Percentiles rank a stretch among this genome's conserved stretches.
These are phyloP conservation scores for Columba janthina DNA, from an alignment of 2,113 vertebrate species.

Conservation along the genomic window DNA sequence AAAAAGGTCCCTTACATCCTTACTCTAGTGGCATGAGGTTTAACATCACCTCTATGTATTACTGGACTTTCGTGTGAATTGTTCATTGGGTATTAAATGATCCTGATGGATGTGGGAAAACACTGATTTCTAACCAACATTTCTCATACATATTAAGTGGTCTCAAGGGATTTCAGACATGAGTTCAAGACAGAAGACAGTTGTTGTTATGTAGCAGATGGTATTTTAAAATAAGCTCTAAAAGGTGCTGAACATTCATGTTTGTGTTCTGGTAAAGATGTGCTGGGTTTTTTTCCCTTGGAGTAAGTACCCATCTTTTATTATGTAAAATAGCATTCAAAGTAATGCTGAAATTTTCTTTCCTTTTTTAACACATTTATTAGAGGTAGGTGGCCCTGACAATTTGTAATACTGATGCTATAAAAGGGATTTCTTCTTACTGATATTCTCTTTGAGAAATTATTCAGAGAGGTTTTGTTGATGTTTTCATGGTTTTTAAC, in stretches of 20 bases:
- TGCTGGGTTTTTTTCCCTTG: not conserved
- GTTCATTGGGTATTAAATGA: not conserved
- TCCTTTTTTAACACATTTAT: not conserved
- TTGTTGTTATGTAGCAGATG: not conserved
- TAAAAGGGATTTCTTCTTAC: not conserved
- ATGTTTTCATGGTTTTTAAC: slow-evolving; percentile 16
- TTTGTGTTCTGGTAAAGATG: not conserved
- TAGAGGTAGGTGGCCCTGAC: not conserved
- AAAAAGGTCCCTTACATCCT: not conserved
- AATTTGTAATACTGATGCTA: not conserved
- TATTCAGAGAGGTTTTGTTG: slow-evolving; percentile 25
- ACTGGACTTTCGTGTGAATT: not conserved
- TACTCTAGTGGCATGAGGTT: not conserved
- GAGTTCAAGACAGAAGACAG: not conserved
- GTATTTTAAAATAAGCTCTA: not conserved
- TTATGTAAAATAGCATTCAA: not conserved
- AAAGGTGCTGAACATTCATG: not conserved
- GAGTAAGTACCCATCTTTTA: not conserved
- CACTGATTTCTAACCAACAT: not conserved
- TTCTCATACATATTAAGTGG: not conserved
- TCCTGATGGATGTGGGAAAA: not conserved
- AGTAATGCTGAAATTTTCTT: not conserved
- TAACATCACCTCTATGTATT: not conserved
- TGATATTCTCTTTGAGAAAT: not conserved
- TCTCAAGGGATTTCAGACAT: not conserved